Conservation (phyloP, 1,140 invertebrate species). For the Apocrypta bakeri region DNA sequence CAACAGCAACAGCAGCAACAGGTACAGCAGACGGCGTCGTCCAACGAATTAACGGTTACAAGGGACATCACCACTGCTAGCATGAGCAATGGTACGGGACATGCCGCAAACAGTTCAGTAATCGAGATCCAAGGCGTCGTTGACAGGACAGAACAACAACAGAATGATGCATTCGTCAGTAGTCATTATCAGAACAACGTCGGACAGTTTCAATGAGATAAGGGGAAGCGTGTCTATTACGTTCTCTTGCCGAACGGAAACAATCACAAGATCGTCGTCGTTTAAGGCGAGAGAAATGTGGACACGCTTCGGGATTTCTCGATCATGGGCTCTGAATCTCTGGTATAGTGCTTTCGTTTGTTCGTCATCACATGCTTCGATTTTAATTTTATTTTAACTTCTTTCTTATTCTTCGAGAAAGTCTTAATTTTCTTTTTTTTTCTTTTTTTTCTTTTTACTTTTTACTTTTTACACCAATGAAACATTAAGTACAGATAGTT, state of each 20-base stretch:
- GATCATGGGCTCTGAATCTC: slow-evolving; percentile 29
- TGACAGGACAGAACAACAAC: slow-evolving; percentile 61
- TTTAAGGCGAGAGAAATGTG: slow-evolving; percentile 60
- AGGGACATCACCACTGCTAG: slow-evolving; percentile 50
- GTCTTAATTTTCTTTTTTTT: no score
- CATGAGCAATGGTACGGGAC: slow-evolving; percentile 60
- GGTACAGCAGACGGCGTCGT: slow-evolving; percentile 46
- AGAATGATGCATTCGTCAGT: slow-evolving; percentile 59
- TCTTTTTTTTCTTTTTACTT: no score
- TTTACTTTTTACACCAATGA: not conserved
- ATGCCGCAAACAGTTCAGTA: slow-evolving; percentile 60
- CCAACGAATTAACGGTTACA: slow-evolving; percentile 49
- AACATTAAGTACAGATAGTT: not conserved
- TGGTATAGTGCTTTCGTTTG: slow-evolving; percentile 49
- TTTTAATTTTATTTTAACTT: not conserved
- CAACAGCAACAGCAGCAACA: slow-evolving; percentile 48
- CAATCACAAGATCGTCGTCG: slow-evolving; percentile 72
- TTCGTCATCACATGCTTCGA: not conserved
- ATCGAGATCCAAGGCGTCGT: slow-evolving; percentile 69
- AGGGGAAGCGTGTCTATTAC: slow-evolving; percentile 73
- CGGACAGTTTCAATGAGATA: slow-evolving; percentile 74
- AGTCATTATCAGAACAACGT: slow-evolving; percentile 70
- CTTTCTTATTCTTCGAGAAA: not conserved
- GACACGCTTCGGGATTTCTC: slow-evolving; percentile 57
- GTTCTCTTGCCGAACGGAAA: slow-evolving; percentile 73